Percentiles rank a stretch among this genome's conserved stretches.
Conservation (phyloP, 1,140 invertebrate species). For the Neodiprion fabricii region DNA sequence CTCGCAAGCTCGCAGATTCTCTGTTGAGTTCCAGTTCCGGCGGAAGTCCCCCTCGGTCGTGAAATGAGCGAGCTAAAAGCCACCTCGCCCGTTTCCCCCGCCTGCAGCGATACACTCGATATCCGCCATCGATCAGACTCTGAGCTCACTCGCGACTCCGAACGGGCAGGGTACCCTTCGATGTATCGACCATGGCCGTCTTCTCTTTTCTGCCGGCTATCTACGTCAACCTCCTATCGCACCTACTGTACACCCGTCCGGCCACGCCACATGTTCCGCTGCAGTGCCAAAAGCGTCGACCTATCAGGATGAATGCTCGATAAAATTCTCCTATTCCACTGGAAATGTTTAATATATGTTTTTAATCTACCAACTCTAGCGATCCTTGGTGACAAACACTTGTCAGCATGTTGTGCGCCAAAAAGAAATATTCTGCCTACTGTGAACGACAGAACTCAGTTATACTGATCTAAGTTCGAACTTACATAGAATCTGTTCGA, state of each 20-base stretch:
- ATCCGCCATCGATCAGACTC: slow-evolving; percentile 17
- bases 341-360: too few species aligned
- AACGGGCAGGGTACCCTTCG: background rate
- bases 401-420: too few species aligned
- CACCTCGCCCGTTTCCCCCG: background rate
- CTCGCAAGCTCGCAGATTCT: background rate
- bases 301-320: too few species aligned
- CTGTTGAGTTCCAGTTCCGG: slow-evolving; percentile 24
- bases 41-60: slow-evolving; percentile 39
- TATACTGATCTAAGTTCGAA: too few species aligned
- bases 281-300: too few species aligned
- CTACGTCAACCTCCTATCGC: background rate
- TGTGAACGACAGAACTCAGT: too few species aligned
- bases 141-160: background rate
- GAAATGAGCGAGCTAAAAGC: slow-evolving; percentile 37
- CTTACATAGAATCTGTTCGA: too few species aligned
- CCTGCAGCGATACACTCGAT: slow-evolving; percentile 15
- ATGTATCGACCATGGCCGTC: background rate
- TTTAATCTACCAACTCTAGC: too few species aligned
- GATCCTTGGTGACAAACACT: too few species aligned
- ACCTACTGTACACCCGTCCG: background rate
- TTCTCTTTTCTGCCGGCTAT: background rate
- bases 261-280: too few species aligned
- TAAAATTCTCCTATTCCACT: too few species aligned
- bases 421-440: too few species aligned